Evolutionary conservation across 2,797 vertebrate genomes (phyloP).

Genomic region (Pseudopleuronectes americanus): DNA sequence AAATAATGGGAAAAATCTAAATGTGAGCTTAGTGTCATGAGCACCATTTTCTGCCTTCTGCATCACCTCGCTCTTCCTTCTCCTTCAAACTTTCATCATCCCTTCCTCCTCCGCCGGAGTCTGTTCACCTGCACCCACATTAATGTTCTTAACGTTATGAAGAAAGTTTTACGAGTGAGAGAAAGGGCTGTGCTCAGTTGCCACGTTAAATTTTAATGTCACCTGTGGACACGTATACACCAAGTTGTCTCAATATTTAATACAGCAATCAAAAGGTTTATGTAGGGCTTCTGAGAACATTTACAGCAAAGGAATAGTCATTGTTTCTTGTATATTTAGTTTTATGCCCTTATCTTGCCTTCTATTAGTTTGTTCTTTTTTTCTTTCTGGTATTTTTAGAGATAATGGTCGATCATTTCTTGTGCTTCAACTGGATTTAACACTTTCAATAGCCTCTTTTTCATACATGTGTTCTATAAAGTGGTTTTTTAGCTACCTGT

Average conservation of each 20-base stretch:
- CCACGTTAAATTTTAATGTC: slow-evolving; percentile 67
- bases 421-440: slow-evolving; percentile 11
- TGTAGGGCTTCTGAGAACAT: slow-evolving; percentile 51
- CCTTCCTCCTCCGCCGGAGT: slow-evolving; percentile 1
- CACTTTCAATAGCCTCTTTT: slow-evolving; percentile 17
- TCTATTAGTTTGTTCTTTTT: background rate
- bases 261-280: slow-evolving; percentile 71
- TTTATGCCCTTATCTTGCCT: background rate
- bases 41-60: background rate
- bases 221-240: slow-evolving; percentile 51
- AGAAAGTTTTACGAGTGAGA: slow-evolving; percentile 27
- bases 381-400: slow-evolving; percentile 14
- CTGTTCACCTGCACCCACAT: slow-evolving; percentile 19
- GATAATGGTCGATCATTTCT: slow-evolving; percentile 19
- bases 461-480: slow-evolving; percentile 3
- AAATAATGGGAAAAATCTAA: background rate
- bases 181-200: slow-evolving; percentile 53
- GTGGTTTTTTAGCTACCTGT: slow-evolving; percentile 38
- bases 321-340: slow-evolving; percentile 25
- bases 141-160: slow-evolving; percentile 24
- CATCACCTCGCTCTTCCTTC: background rate
- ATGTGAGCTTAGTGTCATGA: background rate
- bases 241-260: slow-evolving; percentile 65
- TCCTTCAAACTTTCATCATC: slow-evolving; percentile 4
- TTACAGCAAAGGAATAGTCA: slow-evolving; percentile 36